Percentiles rank a stretch among this genome's conserved stretches.
Conservation (phyloP, 2,113 vertebrate genomes). For the Chrysemys picta region DNA sequence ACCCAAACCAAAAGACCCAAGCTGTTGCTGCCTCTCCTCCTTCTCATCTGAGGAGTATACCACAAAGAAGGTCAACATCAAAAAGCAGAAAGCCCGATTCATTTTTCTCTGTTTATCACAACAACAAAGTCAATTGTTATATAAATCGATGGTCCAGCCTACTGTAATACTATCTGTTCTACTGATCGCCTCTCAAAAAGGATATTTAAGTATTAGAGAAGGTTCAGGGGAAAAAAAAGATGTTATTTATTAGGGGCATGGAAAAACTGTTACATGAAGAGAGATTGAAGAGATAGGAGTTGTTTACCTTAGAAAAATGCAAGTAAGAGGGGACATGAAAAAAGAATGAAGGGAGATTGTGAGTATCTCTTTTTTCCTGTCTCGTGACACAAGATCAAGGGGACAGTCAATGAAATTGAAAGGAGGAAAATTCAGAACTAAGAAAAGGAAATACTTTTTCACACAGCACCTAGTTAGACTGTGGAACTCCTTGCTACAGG, state of each 20-base stretch:
- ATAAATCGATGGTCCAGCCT: neutral
- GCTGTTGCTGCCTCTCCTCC: neutral
- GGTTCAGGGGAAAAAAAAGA: neutral
- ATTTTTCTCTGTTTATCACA: neutral
- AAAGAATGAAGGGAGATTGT: neutral
- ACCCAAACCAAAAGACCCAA: neutral
- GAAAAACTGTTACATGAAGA: neutral
- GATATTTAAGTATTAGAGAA: fast-evolving
- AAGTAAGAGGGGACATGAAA: neutral
- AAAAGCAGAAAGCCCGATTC: neutral
- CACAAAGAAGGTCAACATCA: neutral
- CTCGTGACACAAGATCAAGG: neutral
- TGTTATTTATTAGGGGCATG: fast-evolving
- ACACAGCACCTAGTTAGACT: neutral
- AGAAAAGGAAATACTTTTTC: neutral
- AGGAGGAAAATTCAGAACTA: neutral
- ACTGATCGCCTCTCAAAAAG: neutral
- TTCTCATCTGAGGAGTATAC: neutral
- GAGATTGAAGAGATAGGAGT: neutral
- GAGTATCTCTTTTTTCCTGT: neutral
- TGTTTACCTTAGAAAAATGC: neutral
- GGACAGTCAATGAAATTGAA: neutral
- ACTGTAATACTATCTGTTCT: neutral
- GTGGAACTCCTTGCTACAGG: neutral
- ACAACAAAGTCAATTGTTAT: neutral